Evolutionary conservation across 2,797 vertebrate species (phyloP), one percentile per base, ranked within the genome.

Genomic region (Peromyscus aztecus): DNA sequence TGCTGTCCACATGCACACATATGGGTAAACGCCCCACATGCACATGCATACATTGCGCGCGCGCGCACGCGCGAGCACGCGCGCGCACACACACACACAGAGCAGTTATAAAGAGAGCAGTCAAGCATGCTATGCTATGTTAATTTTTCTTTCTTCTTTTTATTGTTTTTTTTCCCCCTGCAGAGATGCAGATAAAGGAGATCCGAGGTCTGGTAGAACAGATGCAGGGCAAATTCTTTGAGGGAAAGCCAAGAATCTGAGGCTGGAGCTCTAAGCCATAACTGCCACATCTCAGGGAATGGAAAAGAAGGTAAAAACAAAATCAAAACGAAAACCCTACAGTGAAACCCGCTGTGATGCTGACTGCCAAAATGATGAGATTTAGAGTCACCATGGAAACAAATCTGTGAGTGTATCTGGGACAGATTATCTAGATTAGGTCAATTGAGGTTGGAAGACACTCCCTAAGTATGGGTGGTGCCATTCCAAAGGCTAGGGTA

Each of bases 181-280:
- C 40, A n/a, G 34, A 85, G 69, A 55, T 61, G 55, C 31, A 90
- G 89, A 82, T 61, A 89, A 76, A 96, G 65, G 37, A 89, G 77
- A 86, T 59, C 87, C 63, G 27, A 86, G 65, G 34, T 31, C 43
- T 86, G 63, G 43, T 40, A 63, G 14, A 94, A 91, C 4, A 49
- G 40, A 37, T 80, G 10, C 31, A 46, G 76, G n/a, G 40, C 59
- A 57, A 93, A 89, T 61, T 90, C 27, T n/a, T 57, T 95, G 87
- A 94, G 57, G 71, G 73, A 84, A 65, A 69, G 11, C 17, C 63
- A 94, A 80, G 31, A 71, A 7, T 13, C 10, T 82, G 59, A 92
- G 49, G 6, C 40, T 89, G 34, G 49, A 94, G 78, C 24, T 61
- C 83, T 37, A 34, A 85, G 46, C 78, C 37, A 43, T 88, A 57